Conservation (phyloP, 1,140 invertebrate genomes). For the Tetramorium alpestre region DNA sequence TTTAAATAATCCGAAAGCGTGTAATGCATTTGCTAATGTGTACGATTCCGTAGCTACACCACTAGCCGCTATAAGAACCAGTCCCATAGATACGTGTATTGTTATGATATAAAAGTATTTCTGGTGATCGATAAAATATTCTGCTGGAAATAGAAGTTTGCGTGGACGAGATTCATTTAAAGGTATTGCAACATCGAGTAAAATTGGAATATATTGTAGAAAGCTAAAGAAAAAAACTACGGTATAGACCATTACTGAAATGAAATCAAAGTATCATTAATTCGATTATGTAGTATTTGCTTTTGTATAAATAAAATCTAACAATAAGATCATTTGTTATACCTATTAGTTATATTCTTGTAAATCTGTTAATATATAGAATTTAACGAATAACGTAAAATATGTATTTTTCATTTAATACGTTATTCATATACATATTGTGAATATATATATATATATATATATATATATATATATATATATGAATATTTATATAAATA, state of each 20-base stretch:
- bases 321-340: neutral
- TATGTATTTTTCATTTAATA: neutral
- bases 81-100: constrained; percentile 44
- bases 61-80: constrained; percentile 5
- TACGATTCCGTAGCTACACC: constrained; percentile 57
- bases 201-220: neutral
- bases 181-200: constrained; percentile 13
- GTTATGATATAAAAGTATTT: constrained; percentile 63
- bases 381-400: neutral
- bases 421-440: no score
- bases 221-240: neutral
- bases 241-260: neutral
- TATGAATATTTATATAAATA: no score
- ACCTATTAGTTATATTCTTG: neutral
- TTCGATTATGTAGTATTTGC: neutral
- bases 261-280: neutral
- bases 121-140: constrained; percentile 67
- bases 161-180: constrained; percentile 42
- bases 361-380: neutral
- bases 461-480: no score
- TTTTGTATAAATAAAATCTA: neutral
- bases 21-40: neutral
- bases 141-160: neutral
- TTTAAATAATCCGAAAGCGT: constrained; percentile 43
- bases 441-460: no score